Evolutionary conservation across 2,888 invertebrate species (phyloP).

Genomic region (Parascotia fuliginaria): DNA sequence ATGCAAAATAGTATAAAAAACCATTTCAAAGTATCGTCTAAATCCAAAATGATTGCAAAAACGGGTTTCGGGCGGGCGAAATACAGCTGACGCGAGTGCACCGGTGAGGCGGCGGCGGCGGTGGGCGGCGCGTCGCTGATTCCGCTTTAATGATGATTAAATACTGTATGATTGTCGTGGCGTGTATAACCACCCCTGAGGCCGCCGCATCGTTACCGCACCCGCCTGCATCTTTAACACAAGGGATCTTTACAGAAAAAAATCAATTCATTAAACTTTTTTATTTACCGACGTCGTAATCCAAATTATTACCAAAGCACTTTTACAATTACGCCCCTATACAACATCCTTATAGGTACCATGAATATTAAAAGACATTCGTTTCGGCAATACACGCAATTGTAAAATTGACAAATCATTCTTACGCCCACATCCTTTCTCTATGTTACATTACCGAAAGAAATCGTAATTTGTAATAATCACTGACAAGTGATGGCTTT

Average conservation of each 20-base stretch:
- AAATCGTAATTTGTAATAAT: slow-evolving; percentile 80
- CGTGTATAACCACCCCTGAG: slow-evolving; percentile 53
- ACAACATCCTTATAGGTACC: neutral
- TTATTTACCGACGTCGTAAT: slow-evolving; percentile 14
- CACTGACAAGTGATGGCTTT: slow-evolving; percentile 62
- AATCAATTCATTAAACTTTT: slow-evolving; percentile 28
- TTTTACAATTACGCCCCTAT: neutral
- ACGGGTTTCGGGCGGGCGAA: slow-evolving; percentile 62
- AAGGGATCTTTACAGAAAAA: slow-evolving; percentile 39
- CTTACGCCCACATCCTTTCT: slow-evolving; percentile 62
- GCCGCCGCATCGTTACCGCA: slow-evolving; percentile 7
- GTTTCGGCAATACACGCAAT: slow-evolving; percentile 30
- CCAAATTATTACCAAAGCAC: too few relatives aligned
- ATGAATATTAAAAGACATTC: slow-evolving; percentile 24
- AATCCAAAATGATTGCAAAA: slow-evolving; percentile 63
- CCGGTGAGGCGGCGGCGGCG: slow-evolving; percentile 31
- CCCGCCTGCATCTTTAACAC: slow-evolving; percentile 16
- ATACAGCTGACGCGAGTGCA: slow-evolving; percentile 74
- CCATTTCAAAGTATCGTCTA: slow-evolving; percentile 58
- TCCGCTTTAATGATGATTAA: slow-evolving; percentile 84
- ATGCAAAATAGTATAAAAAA: slow-evolving; percentile 14
- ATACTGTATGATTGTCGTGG: slow-evolving; percentile 78
- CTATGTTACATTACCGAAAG: slow-evolving; percentile 60
- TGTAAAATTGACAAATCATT: slow-evolving; percentile 60
- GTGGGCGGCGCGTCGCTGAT: slow-evolving; percentile 66